phyloP scores from a whole-genome alignment of 2,888 invertebrate genomes.

The Cryptocephalus moraei region DNA sequence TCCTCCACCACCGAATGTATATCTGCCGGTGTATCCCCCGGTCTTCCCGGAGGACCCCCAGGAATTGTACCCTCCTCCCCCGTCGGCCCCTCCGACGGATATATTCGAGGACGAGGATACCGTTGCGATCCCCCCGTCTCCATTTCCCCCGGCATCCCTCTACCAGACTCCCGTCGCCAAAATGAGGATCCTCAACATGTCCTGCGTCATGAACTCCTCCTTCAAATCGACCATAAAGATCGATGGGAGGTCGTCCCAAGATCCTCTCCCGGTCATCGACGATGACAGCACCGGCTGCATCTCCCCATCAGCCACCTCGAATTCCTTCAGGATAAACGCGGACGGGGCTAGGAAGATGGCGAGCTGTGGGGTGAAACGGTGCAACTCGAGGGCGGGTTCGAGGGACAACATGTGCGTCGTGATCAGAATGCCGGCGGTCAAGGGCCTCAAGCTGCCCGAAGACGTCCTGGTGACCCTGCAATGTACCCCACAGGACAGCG shows the following conservation, averaged over 20 bases:
- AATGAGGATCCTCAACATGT: slow-evolving; percentile 30
- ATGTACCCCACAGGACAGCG: slow-evolving; percentile 45
- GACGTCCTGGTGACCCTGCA: slow-evolving; percentile 45
- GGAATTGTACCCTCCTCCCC: slow-evolving; percentile 17
- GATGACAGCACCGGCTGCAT: slow-evolving; percentile 26
- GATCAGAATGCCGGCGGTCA: slow-evolving; percentile 44
- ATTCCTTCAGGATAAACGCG: slow-evolving; percentile 37
- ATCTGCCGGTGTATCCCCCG: slow-evolving; percentile 18
- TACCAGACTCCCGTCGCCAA: slow-evolving; percentile 17
- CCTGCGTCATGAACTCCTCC: slow-evolving; percentile 29
- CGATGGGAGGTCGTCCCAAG: slow-evolving; percentile 1
- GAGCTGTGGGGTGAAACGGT: slow-evolving; percentile 43
- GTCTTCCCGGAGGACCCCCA: slow-evolving; percentile 13
- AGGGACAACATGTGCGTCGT: slow-evolving; percentile 42
- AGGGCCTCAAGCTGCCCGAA: slow-evolving; percentile 42
- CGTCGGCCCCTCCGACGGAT: slow-evolving; percentile 7
- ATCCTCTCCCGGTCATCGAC: slow-evolving; percentile 29
- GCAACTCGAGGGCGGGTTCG: slow-evolving; percentile 23
- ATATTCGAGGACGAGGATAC: slow-evolving; percentile 17
- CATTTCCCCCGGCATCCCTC: slow-evolving; percentile 14
- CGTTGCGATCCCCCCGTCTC: slow-evolving; percentile 16
- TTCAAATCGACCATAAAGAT: slow-evolving; percentile 29
- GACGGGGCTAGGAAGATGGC: slow-evolving; percentile 37
- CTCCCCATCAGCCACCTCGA: slow-evolving; percentile 14
- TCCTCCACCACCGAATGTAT: slow-evolving; percentile 12